phyloP scores from a whole-genome alignment of 2,888 invertebrate species.

The Drosophila crucigera region DNA sequence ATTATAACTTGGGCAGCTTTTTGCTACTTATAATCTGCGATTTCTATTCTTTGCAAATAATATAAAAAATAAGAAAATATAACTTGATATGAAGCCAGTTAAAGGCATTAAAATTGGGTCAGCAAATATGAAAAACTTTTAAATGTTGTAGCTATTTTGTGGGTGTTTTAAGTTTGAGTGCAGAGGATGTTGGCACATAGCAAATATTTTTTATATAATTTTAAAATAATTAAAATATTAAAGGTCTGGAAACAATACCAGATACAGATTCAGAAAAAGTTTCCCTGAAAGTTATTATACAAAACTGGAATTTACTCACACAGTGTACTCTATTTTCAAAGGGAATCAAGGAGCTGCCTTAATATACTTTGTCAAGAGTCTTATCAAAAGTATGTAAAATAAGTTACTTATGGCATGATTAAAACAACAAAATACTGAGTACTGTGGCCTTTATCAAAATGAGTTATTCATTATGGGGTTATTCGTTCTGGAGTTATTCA shows the following conservation, averaged over 20 bases:
- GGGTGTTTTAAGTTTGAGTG: not conserved
- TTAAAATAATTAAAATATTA: not conserved
- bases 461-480: conserved; percentile 67
- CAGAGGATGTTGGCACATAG: not conserved
- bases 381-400: not conserved
- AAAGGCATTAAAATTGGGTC: not conserved
- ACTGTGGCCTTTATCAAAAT: conserved; percentile 32
- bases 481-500: conserved; percentile 56
- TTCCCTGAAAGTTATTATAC: not conserved
- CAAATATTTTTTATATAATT: not conserved
- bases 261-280: not conserved
- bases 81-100: not conserved
- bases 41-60: not conserved
- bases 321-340: too few relatives aligned
- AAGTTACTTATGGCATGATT: conserved; percentile 2
- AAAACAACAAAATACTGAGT: conserved; percentile 4
- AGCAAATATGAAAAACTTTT: not conserved
- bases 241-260: not conserved
- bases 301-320: not conserved
- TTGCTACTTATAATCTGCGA: not conserved
- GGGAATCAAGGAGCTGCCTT: not conserved
- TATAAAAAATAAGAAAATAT: not conserved
- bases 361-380: not conserved
- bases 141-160: not conserved
- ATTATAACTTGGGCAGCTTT: not conserved